Evolutionary conservation across 30 jellyfish, hydroid and myxozoan species (phyloP).

Genomic region (Nemopilema nomurai): DNA sequence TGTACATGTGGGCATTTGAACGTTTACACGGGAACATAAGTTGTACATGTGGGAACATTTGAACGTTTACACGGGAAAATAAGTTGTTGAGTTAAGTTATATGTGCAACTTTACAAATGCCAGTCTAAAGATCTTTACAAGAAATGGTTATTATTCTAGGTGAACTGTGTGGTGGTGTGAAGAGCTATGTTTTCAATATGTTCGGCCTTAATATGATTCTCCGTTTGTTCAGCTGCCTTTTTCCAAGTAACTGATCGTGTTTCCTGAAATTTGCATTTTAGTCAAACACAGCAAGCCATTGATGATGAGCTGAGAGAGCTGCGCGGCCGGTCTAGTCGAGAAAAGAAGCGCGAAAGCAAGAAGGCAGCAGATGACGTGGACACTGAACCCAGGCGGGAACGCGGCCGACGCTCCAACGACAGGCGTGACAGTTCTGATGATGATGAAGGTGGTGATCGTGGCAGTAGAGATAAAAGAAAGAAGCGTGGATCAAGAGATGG

Average conservation of each 20-base stretch:
- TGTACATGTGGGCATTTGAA: too few species aligned
- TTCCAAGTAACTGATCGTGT: neutral
- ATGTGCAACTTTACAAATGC: too few species aligned
- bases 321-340: conserved; percentile 17
- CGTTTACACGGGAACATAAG: too few species aligned
- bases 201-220: neutral
- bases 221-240: neutral
- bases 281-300: neutral
- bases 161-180: too few species aligned
- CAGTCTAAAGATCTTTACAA: too few species aligned
- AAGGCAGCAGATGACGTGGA: conserved; percentile 6
- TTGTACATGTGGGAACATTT: too few species aligned
- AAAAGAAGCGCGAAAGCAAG: neutral
- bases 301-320: conserved; percentile 7
- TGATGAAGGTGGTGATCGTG: conserved; percentile 5
- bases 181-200: too few species aligned
- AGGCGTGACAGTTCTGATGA: neutral
- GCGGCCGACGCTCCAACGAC: neutral
- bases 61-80: too few species aligned
- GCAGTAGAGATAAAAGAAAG: neutral
- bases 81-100: too few species aligned
- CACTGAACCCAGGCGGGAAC: neutral
- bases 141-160: too few species aligned
- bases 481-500: neutral
- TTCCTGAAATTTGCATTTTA: too few species aligned